Conservation (phyloP, 2,888 invertebrate species). For the Oegoconia quadripuncta region DNA sequence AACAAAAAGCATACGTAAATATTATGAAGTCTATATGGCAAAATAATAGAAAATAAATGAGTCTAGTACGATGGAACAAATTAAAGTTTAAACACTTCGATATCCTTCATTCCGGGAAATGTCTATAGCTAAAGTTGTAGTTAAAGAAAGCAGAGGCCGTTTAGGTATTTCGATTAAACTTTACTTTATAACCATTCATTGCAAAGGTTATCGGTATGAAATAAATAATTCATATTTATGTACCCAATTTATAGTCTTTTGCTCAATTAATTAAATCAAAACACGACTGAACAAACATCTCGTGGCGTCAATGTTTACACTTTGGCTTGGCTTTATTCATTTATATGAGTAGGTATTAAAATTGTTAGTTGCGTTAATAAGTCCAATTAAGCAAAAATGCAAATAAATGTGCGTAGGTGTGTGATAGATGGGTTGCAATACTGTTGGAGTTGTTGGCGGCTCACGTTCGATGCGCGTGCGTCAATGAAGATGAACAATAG, state of each 20-base stretch:
- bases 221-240: background rate
- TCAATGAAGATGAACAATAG: slow-evolving; percentile 1
- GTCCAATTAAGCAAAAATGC: slow-evolving; percentile 29
- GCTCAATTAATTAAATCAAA: slow-evolving; percentile 10
- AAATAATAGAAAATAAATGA: too few species aligned
- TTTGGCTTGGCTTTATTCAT: slow-evolving; percentile 27
- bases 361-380: slow-evolving; percentile 32
- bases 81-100: too few species aligned
- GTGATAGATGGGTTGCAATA: slow-evolving; percentile 29
- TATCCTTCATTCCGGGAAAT: too few species aligned
- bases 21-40: too few species aligned
- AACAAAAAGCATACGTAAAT: too few species aligned
- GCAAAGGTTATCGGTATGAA: background rate
- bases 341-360: slow-evolving; percentile 26
- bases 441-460: slow-evolving; percentile 35
- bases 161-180: too few species aligned
- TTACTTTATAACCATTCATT: too few species aligned
- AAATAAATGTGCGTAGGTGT: slow-evolving; percentile 27
- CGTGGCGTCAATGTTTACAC: slow-evolving; percentile 24
- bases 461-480: slow-evolving; percentile 36
- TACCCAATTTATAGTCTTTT: slow-evolving; percentile 1
- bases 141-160: too few species aligned
- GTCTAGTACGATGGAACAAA: too few species aligned
- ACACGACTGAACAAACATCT: slow-evolving; percentile 15
- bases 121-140: too few species aligned